A percentile compares a stretch with the other conserved stretches of the same genome.
These are phyloP conservation scores for Dysmachus trigonus DNA, from an alignment of 2,888 invertebrate species.

Conservation along the genomic window DNA sequence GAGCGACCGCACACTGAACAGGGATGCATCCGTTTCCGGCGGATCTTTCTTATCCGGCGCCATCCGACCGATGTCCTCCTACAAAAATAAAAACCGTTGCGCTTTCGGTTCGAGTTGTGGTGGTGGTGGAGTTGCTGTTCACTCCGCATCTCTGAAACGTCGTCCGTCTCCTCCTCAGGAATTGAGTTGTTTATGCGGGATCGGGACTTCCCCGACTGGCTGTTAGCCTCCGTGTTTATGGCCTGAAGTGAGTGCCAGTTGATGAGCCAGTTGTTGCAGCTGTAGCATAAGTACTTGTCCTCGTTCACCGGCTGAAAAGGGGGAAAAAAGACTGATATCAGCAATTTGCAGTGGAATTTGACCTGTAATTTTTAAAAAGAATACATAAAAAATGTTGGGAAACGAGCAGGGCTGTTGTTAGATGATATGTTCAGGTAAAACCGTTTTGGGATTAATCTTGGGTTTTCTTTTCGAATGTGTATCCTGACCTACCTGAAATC, in stretches of 20 bases:
- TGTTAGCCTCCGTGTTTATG: constrained; percentile 55
- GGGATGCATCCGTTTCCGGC: constrained; percentile 53
- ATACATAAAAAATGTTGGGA: not conserved
- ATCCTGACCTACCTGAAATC: not conserved
- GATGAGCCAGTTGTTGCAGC: constrained; percentile 64
- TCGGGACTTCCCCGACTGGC: constrained; percentile 58
- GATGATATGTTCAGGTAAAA: not conserved
- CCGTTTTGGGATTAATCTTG: not conserved
- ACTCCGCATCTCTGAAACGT: constrained; percentile 1
- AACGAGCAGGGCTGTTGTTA: not conserved
- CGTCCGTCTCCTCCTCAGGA: constrained; percentile 45
- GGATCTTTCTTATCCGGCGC: constrained; percentile 47
- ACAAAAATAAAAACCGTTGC: constrained; percentile 50
- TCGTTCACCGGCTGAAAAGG: constrained; percentile 61
- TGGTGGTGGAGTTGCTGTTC: constrained; percentile 4
- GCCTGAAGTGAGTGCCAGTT: constrained; percentile 64
- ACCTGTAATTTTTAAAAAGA: not conserved
- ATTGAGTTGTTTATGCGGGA: constrained; percentile 57
- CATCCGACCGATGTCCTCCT: constrained; percentile 46
- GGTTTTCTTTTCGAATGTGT: not conserved
- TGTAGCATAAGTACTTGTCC: constrained; percentile 63
- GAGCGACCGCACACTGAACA: constrained; percentile 55
- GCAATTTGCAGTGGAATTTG: not conserved
- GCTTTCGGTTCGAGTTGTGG: constrained; percentile 40
- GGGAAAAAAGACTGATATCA: constrained; percentile 12